Evolutionary conservation across 2,797 vertebrate genomes (phyloP).

Genomic region (Eulemur albifrons): DNA sequence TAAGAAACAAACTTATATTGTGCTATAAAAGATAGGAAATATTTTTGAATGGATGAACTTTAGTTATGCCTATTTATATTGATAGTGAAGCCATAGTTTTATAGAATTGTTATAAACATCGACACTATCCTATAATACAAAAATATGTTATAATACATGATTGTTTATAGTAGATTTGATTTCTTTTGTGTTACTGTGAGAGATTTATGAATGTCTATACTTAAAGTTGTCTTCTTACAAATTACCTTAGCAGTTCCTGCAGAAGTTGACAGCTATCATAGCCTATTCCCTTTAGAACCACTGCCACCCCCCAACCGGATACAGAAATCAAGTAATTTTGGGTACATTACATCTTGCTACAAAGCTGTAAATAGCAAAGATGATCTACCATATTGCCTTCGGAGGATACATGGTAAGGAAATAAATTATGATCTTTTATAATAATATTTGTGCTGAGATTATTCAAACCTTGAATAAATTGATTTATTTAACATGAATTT

Average conservation of each 20-base stretch:
- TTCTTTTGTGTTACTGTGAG: slow-evolving; percentile 58
- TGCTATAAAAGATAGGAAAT: not conserved
- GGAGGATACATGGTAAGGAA: slow-evolving; percentile 96
- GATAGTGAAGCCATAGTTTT: not conserved
- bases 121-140: not conserved
- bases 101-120: slow-evolving; percentile 30
- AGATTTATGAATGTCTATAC: slow-evolving; percentile 33
- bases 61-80: not conserved
- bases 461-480: not conserved
- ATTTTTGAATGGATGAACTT: not conserved
- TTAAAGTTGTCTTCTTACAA: slow-evolving; percentile 69
- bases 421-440: slow-evolving; percentile 42
- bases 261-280: slow-evolving; percentile 99
- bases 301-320: slow-evolving; percentile 96
- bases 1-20: not conserved
- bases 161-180: not conserved
- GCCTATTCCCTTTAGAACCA: slow-evolving; percentile 97
- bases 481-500: not conserved
- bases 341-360: slow-evolving; percentile 99
- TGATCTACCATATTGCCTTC: slow-evolving; percentile 98
- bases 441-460: not conserved
- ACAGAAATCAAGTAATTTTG: slow-evolving; percentile 99
- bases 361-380: slow-evolving; percentile 99
- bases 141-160: slow-evolving; percentile 2
- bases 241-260: slow-evolving; percentile 92